These are phyloP conservation scores for Hiodon alosoides DNA, from an alignment of 2,113 vertebrate genomes.

Conservation along the genomic window DNA sequence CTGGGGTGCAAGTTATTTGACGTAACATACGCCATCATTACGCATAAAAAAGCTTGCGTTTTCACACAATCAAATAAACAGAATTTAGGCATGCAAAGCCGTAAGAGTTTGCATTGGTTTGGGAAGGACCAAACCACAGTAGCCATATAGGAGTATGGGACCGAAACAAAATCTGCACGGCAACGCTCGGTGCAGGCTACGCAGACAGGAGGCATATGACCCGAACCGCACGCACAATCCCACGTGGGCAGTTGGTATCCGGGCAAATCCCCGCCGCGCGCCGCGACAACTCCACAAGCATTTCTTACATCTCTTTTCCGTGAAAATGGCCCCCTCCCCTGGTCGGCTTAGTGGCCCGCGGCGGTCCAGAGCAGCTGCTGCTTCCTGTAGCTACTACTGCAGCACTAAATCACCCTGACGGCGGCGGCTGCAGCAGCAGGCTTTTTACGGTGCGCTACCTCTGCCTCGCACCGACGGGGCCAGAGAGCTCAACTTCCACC, in stretches of 20 bases:
- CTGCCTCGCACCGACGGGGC: background rate
- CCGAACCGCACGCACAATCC: too few species aligned
- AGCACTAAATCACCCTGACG: slow-evolving; percentile 39
- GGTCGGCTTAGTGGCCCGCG: slow-evolving; percentile 34
- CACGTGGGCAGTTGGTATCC: too few species aligned
- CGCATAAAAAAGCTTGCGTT: too few species aligned
- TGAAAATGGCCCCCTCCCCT: background rate
- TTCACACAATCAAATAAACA: too few species aligned
- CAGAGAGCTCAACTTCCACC: background rate
- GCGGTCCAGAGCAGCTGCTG: slow-evolving; percentile 42
- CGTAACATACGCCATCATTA: too few species aligned
- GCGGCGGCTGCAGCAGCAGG: background rate
- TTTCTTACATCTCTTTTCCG: slow-evolving; percentile 28
- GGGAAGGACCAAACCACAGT: background rate
- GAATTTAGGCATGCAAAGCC: too few species aligned
- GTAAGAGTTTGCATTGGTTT: too few species aligned
- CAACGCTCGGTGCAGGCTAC: too few species aligned
- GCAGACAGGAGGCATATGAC: too few species aligned
- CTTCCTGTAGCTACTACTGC: slow-evolving; percentile 50
- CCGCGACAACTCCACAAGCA: background rate
- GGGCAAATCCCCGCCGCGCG: too few species aligned
- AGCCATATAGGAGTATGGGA: background rate
- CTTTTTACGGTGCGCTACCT: background rate
- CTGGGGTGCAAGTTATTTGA: too few species aligned
- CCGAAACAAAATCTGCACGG: too few species aligned